Percentiles rank a stretch among this genome's conserved stretches.
Evolutionary conservation across 2,797 vertebrate species (phyloP).

Genomic region (Muscicapa striata): DNA sequence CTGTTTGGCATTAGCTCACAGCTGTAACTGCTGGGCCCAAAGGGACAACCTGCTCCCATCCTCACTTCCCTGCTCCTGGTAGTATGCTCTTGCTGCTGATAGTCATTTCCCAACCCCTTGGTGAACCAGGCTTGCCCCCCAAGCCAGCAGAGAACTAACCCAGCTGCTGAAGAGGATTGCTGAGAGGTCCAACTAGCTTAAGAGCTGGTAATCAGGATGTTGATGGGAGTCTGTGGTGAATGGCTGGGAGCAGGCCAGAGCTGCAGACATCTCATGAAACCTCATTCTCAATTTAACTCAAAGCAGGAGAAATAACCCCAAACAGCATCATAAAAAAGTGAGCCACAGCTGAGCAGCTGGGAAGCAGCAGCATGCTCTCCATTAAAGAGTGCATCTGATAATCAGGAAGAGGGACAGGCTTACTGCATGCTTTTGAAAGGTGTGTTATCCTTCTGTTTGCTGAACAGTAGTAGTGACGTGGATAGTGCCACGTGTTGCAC

Average conservation of each 20-base stretch:
- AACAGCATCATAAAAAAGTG: neutral
- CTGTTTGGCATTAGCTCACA: neutral
- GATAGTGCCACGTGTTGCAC: rapidly evolving
- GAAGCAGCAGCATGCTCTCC: neutral
- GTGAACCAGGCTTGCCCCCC: neutral
- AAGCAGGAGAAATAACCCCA: neutral
- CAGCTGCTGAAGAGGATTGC: neutral
- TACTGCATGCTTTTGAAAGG: neutral
- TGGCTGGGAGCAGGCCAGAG: neutral
- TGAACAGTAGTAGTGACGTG: neutral
- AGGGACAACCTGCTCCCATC: neutral
- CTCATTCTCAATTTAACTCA: neutral
- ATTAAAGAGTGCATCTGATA: neutral
- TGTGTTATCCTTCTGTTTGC: neutral
- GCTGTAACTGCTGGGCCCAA: neutral
- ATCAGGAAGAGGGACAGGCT: neutral
- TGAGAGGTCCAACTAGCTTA: neutral
- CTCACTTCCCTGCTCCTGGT: neutral
- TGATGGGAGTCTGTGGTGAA: neutral
- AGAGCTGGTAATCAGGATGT: neutral
- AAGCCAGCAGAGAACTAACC: neutral
- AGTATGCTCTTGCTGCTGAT: neutral
- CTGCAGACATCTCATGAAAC: neutral
- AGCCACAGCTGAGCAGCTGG: neutral
- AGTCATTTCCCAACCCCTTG: neutral